Conservation (phyloP, 2,888 invertebrate genomes). For the Auanema freiburgensis region DNA sequence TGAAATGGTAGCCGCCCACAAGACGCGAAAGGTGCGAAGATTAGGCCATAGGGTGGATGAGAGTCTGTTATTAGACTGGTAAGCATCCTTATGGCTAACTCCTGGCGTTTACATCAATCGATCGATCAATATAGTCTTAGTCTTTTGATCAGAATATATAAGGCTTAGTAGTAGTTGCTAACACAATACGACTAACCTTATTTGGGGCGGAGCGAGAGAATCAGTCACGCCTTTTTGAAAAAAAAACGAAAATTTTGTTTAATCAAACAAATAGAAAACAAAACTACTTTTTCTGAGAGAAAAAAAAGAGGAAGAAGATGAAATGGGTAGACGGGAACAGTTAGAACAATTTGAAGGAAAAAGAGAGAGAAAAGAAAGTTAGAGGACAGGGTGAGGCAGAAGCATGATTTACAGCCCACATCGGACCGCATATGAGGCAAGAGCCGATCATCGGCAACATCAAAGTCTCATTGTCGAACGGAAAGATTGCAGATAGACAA, state of each 20-base stretch:
- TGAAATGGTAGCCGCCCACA: no score
- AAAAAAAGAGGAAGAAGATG: slow-evolving; percentile 5
- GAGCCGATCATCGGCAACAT: neutral
- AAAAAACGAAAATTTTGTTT: slow-evolving; percentile 23
- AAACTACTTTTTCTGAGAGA: slow-evolving; percentile 2
- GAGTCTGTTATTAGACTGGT: no score
- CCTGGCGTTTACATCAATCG: no score
- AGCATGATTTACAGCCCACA: slow-evolving; percentile 1
- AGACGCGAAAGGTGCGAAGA: no score
- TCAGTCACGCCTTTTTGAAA: slow-evolving; percentile 19
- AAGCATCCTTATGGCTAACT: no score
- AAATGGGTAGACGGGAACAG: slow-evolving; percentile 10
- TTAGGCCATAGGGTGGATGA: no score
- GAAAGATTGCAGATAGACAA: no score
- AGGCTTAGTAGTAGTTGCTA: no score
- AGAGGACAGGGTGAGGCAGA: slow-evolving; percentile 4
- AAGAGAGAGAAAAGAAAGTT: neutral
- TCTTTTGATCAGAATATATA: no score
- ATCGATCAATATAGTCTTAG: no score
- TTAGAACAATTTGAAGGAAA: neutral
- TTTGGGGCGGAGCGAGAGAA: slow-evolving; percentile 6
- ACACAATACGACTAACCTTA: slow-evolving; percentile 11
- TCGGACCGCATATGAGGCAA: neutral
- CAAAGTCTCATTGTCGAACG: no score
- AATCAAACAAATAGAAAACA: slow-evolving; percentile 3